phyloP scores from a whole-genome alignment of 2,888 invertebrate genomes.

The Tiliacea citrago region DNA sequence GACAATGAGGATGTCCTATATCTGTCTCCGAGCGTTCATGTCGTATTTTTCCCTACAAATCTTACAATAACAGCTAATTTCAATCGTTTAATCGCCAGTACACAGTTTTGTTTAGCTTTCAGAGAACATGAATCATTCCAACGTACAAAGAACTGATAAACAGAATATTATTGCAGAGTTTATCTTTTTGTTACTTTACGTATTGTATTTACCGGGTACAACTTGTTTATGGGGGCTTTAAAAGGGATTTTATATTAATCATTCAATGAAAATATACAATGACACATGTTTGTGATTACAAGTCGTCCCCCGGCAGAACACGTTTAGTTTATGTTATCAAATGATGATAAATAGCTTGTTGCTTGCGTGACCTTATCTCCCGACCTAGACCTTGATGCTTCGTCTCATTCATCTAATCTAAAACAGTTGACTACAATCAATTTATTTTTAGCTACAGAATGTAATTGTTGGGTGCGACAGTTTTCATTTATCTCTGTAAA shows the following conservation, averaged over 20 bases:
- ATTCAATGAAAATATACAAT: conserved; percentile 42
- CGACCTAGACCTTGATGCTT: conserved; percentile 79
- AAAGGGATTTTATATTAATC: conserved; percentile 28
- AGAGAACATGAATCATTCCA: conserved; percentile 46
- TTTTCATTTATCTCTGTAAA: conserved; percentile 36
- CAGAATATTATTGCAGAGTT: conserved; percentile 12
- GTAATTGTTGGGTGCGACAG: conserved; percentile 35
- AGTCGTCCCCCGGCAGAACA: conserved; percentile 34
- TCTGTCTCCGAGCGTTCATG: conserved; percentile 36
- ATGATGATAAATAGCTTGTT: conserved; percentile 62
- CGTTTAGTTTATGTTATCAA: conserved; percentile 36
- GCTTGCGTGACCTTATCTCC: conserved; percentile 72
- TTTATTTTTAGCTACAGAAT: conserved; percentile 63
- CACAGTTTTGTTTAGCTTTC: conserved; percentile 19
- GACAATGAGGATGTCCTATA: conserved; percentile 37
- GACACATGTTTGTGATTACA: conserved; percentile 36
- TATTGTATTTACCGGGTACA: conserved; percentile 9
- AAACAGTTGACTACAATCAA: conserved; percentile 50
- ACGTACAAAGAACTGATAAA: conserved; percentile 3
- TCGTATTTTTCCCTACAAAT: conserved; percentile 13
- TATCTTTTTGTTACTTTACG: conserved; percentile 6
- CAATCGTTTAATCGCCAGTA: conserved; percentile 11
- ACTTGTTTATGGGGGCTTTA: conserved; percentile 15
- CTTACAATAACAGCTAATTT: conserved; percentile 22
- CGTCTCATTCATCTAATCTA: conserved; percentile 71